phyloP scores from a whole-genome alignment of 2,113 vertebrate genomes.

The Bungarus multicinctus region DNA sequence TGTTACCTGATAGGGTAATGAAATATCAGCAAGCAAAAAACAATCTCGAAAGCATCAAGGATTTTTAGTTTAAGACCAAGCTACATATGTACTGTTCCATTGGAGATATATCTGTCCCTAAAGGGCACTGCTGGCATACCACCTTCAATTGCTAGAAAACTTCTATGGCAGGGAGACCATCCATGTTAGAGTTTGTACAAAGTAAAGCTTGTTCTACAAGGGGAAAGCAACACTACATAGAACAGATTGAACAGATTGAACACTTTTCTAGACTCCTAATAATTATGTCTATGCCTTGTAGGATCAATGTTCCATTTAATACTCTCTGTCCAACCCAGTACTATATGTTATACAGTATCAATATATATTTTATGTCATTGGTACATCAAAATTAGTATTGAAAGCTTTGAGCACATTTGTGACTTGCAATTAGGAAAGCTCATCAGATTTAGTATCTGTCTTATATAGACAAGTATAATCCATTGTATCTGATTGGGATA shows the following conservation, averaged over 20 bases:
- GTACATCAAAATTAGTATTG: neutral
- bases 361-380: neutral
- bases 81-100: neutral
- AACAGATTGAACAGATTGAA: neutral
- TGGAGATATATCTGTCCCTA: neutral
- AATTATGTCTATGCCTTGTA: neutral
- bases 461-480: neutral
- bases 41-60: neutral
- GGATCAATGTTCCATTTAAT: too few species aligned
- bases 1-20: neutral
- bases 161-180: neutral
- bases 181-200: neutral
- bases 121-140: neutral
- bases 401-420: neutral
- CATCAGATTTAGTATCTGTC: neutral
- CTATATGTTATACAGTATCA: neutral
- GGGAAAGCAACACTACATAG: neutral
- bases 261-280: neutral
- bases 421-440: neutral
- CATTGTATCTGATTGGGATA: neutral
- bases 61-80: too few species aligned
- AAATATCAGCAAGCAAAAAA: neutral
- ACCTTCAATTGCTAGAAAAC: neutral
- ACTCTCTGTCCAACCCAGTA: neutral
- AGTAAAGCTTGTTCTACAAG: neutral